These are phyloP conservation scores for Mobula birostris DNA, from an alignment of 2,113 vertebrate genomes.

Conservation along the genomic window DNA sequence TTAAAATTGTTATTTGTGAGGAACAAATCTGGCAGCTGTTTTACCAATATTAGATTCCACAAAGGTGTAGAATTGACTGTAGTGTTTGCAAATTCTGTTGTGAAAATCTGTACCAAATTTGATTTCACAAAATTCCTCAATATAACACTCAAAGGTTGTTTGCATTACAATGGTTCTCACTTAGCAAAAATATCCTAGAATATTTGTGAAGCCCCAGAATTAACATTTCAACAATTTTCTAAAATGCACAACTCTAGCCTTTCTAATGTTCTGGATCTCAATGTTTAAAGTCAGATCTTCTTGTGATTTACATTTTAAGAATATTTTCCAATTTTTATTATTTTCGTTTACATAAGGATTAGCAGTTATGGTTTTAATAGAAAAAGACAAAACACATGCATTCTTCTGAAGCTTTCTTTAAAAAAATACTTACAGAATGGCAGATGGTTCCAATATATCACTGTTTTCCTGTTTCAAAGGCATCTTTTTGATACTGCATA, in stretches of 20 bases:
- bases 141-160: background rate
- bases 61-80: background rate
- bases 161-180: background rate
- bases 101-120: background rate
- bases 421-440: background rate
- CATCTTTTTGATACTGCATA: background rate
- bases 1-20: background rate
- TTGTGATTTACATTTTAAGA: background rate
- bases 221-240: background rate
- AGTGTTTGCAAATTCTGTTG: background rate
- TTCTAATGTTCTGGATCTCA: background rate
- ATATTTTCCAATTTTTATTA: background rate
- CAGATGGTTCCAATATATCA: conserved; percentile 17
- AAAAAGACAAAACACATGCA: background rate
- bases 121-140: conserved; percentile 12
- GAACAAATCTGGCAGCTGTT: background rate
- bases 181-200: background rate
- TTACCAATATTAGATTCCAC: background rate
- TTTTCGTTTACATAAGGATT: background rate
- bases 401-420: background rate
- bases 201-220: background rate
- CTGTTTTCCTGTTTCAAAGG: background rate
- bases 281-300: background rate
- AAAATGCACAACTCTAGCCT: background rate
- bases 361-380: conserved; percentile 11